phyloP scores from a whole-genome alignment of 1,140 invertebrate species.

The Atopsyche davidsoni region DNA sequence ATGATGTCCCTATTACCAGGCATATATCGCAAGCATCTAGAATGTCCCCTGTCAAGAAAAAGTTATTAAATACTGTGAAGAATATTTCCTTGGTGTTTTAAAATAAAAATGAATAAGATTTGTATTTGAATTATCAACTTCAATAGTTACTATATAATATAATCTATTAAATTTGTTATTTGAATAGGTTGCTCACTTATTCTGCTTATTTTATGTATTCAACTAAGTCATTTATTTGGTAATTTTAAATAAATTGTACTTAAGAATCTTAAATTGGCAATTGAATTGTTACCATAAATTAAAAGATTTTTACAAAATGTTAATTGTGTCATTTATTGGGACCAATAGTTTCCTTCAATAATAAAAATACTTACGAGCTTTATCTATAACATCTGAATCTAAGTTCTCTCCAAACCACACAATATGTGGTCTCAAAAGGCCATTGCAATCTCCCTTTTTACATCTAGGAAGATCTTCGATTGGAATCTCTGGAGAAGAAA shows the following conservation, averaged over 20 bases:
- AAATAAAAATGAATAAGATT: neutral
- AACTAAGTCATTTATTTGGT: no score
- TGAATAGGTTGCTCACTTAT: no score
- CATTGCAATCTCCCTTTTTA: slow-evolving; percentile 55
- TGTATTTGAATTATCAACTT: slow-evolving; percentile 5
- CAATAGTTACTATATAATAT: no score
- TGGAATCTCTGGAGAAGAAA: slow-evolving; percentile 53
- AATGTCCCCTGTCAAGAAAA: slow-evolving; percentile 47
- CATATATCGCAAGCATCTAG: slow-evolving; percentile 74
- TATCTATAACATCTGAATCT: slow-evolving; percentile 55
- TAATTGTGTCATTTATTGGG: no score
- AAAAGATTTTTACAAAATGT: no score
- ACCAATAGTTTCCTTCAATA: no score
- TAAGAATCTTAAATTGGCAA: no score
- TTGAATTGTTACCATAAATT: no score
- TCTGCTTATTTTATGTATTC: no score
- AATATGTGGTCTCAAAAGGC: slow-evolving; percentile 76
- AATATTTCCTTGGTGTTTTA: neutral
- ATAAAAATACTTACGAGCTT: slow-evolving; percentile 53
- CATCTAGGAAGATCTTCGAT: slow-evolving; percentile 66
- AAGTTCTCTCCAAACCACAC: slow-evolving; percentile 89
- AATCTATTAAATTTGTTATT: no score
- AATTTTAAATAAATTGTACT: no score
- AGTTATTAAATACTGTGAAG: neutral
- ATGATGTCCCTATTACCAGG: slow-evolving; percentile 81